Evolutionary conservation across 2,888 invertebrate species (phyloP), one percentile per base, ranked within the genome.

Genomic region (Drosophila kokeensis): DNA sequence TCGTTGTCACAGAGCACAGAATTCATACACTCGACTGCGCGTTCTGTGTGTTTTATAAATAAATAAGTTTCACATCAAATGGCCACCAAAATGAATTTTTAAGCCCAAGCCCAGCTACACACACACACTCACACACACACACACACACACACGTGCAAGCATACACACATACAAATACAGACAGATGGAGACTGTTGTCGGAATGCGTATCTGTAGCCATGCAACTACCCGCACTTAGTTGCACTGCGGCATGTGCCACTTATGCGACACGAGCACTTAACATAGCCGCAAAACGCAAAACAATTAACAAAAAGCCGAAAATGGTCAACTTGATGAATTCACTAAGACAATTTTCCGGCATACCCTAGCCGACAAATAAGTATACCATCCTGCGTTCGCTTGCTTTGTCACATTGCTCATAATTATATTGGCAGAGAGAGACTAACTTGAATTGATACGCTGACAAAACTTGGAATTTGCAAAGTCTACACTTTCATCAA

Each of bases 1-100:
- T 63, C 58, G 52, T 29, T 62, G 60, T 59, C 67, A 21, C 65
- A 66, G 76, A 76, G 79, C 73, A 73, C 69, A 40, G 42, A 72
- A 69, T 83, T 83, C 77, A 87, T 87, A 87, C 84, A 87, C 87
- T 89, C 69, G 89, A 84, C 80, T 89, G 89, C 84, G 75, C 80
- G 79, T 34, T 54, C 62, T 79, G 74, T 76, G 60, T 73, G 72
- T 65, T 80, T 82, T 89, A 84, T 79, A 84, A 89, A 83, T 83
- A 84, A 84, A 76, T 83, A 71, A 76, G 71, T 69, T 76, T 84
- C 67, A 76, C 81, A 70, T 66, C 54, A 65, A 73, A 82, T 73
- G 71, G 73, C 79, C 73, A 84, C 69, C 66, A 34, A 83, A 83
- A 79, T 84, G 69, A 73, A 84, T 79, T 76, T 87, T 69, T 65